Conservation (phyloP, 2,888 invertebrate genomes). For the Trachelus troglodyta region DNA sequence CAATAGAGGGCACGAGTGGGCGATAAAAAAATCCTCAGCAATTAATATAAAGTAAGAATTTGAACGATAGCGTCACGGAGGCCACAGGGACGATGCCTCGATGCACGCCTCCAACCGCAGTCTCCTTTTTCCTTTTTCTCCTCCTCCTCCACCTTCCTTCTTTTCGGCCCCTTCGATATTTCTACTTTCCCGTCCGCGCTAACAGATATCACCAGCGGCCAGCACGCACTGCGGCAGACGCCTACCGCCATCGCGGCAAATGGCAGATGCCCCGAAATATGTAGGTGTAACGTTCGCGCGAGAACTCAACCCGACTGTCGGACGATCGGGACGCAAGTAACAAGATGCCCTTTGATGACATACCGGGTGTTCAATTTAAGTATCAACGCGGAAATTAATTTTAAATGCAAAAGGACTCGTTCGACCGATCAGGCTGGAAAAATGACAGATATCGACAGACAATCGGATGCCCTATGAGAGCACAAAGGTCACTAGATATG, state of each 20-base stretch:
- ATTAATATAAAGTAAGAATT: neutral
- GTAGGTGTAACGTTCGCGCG: neutral
- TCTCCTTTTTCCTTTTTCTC: neutral
- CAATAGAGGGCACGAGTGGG: neutral
- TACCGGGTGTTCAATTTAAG: neutral
- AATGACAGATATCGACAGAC: neutral
- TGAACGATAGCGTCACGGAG: neutral
- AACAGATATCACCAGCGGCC: neutral
- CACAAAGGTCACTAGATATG: neutral
- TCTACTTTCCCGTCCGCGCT: neutral
- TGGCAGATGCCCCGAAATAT: neutral
- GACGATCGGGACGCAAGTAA: neutral
- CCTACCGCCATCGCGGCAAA: neutral
- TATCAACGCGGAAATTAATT: neutral
- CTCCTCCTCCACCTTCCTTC: neutral
- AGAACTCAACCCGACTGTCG: neutral
- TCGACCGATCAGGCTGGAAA: neutral
- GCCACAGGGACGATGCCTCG: neutral
- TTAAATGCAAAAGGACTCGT: neutral
- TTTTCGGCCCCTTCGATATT: neutral
- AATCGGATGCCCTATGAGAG: neutral
- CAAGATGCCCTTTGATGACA: neutral
- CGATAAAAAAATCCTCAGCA: neutral
- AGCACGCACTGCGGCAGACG: neutral
- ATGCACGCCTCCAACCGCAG: neutral